Evolutionary conservation across 2,888 invertebrate genomes (phyloP).

Genomic region (Oligia fasciuncula): DNA sequence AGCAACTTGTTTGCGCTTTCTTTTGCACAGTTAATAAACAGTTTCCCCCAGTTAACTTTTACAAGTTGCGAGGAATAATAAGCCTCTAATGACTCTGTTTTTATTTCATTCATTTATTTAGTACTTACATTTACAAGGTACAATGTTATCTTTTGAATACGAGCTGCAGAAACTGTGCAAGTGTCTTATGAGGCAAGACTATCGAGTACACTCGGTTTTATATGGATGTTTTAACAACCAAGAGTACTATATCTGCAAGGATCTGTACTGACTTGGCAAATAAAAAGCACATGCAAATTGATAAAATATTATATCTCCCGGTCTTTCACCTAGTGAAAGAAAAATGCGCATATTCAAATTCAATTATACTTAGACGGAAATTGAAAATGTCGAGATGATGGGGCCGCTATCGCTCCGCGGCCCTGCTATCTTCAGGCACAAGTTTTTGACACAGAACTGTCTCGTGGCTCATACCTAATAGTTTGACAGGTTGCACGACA

Average conservation of each 20-base stretch:
- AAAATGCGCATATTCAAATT: conserved; percentile 75
- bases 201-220: not conserved
- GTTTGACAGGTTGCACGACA: conserved; percentile 39
- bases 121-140: conserved; percentile 2
- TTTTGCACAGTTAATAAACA: conserved; percentile 55
- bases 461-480: conserved; percentile 35
- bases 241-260: not conserved
- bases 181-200: not conserved
- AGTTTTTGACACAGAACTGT: conserved; percentile 55
- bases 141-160: conserved; percentile 23
- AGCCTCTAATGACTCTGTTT: conserved; percentile 52
- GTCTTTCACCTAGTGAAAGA: conserved; percentile 48
- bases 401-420: conserved; percentile 67
- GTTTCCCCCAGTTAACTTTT: conserved; percentile 50
- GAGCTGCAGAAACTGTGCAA: not conserved
- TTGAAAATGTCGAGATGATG: conserved; percentile 81
- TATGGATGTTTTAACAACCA: not conserved
- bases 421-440: conserved; percentile 58
- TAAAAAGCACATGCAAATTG: conserved; percentile 38
- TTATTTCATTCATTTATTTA: conserved; percentile 34
- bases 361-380: conserved; percentile 85
- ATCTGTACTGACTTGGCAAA: conserved; percentile 15
- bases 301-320: conserved; percentile 42
- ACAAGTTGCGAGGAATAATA: conserved; percentile 47
- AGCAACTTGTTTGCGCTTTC: conserved; percentile 59